Percentiles rank a stretch among this genome's conserved stretches.
Conservation (phyloP, 2,113 vertebrate species). For the Rhinolophus sinicus region DNA sequence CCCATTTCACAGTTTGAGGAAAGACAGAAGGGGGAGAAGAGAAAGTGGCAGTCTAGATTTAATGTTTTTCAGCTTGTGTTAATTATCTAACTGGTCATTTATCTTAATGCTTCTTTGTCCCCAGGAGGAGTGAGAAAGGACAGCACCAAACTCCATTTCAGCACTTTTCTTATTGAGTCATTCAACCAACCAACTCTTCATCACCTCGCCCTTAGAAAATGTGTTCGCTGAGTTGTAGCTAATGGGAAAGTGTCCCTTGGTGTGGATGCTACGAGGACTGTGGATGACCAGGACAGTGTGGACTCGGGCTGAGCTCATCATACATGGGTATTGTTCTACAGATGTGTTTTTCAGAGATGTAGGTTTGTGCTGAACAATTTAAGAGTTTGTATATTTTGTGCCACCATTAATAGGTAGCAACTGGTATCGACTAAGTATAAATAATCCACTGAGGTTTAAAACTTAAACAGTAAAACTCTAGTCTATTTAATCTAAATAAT, state of each 20-base stretch:
- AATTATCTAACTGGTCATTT: constrained; percentile 3
- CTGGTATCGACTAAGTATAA: background rate
- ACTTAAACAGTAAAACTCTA: background rate
- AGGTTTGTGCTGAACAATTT: background rate
- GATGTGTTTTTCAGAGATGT: background rate
- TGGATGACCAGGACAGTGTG: background rate
- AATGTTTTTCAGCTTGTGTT: constrained; percentile 1
- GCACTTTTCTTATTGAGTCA: background rate
- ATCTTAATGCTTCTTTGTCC: background rate
- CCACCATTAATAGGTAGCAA: background rate
- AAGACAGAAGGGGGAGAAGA: background rate
- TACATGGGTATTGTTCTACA: background rate
- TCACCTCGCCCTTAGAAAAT: background rate
- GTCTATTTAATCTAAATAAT: background rate
- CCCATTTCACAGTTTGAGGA: background rate
- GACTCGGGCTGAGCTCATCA: background rate
- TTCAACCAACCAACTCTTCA: background rate
- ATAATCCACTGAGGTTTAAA: constrained; percentile 13
- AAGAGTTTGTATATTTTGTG: background rate
- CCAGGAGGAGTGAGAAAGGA: background rate
- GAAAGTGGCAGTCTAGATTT: background rate
- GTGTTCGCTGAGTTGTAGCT: background rate
- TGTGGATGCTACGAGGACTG: background rate
- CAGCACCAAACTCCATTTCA: constrained; percentile 44
- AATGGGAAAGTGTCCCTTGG: background rate